Base-by-base conservation (phyloP, 1,140 invertebrate species). In the Sycophaga agraensis region DNA sequence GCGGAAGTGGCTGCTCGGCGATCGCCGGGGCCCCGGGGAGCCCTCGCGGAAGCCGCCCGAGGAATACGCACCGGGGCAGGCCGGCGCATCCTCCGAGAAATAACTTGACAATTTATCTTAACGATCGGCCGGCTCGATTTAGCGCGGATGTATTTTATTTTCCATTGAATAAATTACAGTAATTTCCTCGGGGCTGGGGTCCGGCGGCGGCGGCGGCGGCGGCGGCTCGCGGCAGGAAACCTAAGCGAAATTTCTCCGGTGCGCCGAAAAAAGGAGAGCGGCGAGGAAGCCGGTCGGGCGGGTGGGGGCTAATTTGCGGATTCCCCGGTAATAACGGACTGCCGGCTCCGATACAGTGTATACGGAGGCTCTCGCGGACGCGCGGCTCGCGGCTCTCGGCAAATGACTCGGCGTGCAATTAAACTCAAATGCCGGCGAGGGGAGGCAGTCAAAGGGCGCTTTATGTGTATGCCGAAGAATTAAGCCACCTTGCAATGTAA, bases 401-500 rank as follows among this genome's bases (percentile, higher is more conserved):
- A 58, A 48, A 17, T 53, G 6, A 49, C 26, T 60, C 53, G 40
- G 34, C 58, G 53, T 60, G 53, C 58, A 60, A 60, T 60, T 34
- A 51, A 60, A 60, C 53, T 39, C 40, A 60, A 60, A 60, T 53
- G 26, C 53, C 45, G 14, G 16, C 39, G 19, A 60, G 14, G 16
- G 24, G 19, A 60, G 34, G 37, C 37, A 45, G 51, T 21, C 39
- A 39, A 46, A 8, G 37, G 55, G 4, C 39, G 37, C 26, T 35
- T 35, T 51, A 26, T 53, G 46, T 53, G 46, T 53, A 45, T 50
- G 26, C 21, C 31, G 28, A 49, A 59, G 45, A 59, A 59, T 50
- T 59, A 51, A 51, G 57, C 42, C 57, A 42, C 39, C 39, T 49
- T 59, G 46, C 17, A 35, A 60, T 60, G 49, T 60, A 60, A 51